Conservation (phyloP, 2,113 vertebrate species). For the Tychaedon coryphoeus region DNA sequence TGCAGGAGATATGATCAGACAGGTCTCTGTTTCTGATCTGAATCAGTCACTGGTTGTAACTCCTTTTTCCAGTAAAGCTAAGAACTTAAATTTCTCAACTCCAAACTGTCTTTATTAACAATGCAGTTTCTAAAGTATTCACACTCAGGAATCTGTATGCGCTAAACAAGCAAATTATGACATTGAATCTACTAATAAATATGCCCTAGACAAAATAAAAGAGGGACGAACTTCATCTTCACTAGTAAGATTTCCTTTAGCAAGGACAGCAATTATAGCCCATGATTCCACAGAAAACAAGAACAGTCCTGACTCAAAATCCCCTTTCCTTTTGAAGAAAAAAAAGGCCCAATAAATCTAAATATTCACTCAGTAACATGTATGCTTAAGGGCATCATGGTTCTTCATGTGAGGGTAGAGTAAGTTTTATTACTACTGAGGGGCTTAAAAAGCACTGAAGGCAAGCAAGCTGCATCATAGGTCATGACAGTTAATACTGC, state of each 20-base stretch:
- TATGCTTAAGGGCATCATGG: fast-evolving
- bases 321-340: not conserved
- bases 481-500: not conserved
- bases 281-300: not conserved
- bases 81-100: not conserved
- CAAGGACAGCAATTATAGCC: not conserved
- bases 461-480: not conserved
- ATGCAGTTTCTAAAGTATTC: not conserved
- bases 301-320: not conserved
- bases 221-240: not conserved
- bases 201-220: not conserved
- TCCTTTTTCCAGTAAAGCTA: not conserved
- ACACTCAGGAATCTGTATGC: not conserved
- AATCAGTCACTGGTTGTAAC: not conserved
- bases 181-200: not conserved
- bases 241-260: not conserved
- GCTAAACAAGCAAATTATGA: not conserved
- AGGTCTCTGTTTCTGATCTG: not conserved
- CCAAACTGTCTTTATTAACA: not conserved
- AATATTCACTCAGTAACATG: not conserved
- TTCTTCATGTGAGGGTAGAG: not conserved
- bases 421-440: not conserved
- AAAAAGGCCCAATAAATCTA: not conserved
- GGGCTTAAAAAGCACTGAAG: not conserved
- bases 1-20: not conserved